Evolutionary conservation across 2,797 vertebrate species (phyloP).

Genomic region (Rhinella marina): DNA sequence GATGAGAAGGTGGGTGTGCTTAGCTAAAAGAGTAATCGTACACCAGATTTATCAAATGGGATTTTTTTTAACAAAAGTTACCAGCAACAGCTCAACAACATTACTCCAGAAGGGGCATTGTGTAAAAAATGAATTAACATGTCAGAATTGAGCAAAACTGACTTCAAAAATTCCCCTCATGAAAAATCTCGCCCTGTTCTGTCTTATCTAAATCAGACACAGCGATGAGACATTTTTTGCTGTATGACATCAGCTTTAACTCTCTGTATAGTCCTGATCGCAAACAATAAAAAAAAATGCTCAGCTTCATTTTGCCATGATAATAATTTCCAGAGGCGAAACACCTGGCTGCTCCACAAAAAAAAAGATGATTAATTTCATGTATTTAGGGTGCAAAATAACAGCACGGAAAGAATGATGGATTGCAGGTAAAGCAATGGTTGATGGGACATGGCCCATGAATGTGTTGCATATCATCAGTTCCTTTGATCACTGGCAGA

Average conservation of each 20-base stretch:
- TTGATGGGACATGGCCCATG: slow-evolving; percentile 95
- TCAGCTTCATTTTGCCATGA: slow-evolving; percentile 29
- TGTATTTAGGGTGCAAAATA: slow-evolving; percentile 89
- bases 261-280: slow-evolving; percentile 61
- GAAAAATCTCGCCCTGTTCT: not conserved
- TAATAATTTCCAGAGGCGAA: slow-evolving; percentile 82
- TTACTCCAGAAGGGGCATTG: too few species aligned
- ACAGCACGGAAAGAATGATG: slow-evolving; percentile 86
- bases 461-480: slow-evolving; percentile 97
- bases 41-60: too few species aligned
- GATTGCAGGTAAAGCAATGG: slow-evolving; percentile 84
- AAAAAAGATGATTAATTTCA: slow-evolving; percentile 89
- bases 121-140: too few species aligned
- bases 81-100: too few species aligned
- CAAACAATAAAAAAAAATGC: not conserved
- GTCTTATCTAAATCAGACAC: not conserved
- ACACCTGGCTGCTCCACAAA: slow-evolving; percentile 87
- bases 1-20: too few species aligned
- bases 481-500: slow-evolving; percentile 93
- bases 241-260: slow-evolving; percentile 1
- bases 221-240: not conserved
- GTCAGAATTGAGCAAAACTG: too few species aligned
- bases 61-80: too few species aligned
- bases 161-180: too few species aligned
- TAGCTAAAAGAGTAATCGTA: too few species aligned